Percentiles rank a stretch among this genome's conserved stretches.
Conservation (phyloP, 2,113 vertebrate genomes). For the Chaetorhynchus papuensis region DNA sequence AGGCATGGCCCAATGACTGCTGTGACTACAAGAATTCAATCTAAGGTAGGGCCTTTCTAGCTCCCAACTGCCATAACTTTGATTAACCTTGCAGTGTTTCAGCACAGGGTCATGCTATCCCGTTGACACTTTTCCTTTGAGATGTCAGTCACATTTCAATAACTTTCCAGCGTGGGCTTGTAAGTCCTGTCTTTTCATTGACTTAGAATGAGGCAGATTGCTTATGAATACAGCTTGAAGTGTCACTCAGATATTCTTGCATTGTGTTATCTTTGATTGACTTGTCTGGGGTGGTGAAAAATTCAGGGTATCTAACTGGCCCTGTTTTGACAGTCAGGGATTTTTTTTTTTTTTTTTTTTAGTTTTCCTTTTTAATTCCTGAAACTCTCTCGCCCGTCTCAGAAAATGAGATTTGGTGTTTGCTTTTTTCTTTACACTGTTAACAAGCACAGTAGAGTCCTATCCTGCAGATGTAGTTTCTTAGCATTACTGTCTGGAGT, state of each 20-base stretch:
- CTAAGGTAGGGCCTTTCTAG: conserved; percentile 40
- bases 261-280: conserved; percentile 74
- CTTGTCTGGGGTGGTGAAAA: conserved; percentile 51
- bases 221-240: conserved; percentile 73
- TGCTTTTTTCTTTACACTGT: background rate
- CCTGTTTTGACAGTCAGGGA: conserved; percentile 20
- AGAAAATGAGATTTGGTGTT: background rate
- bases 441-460: background rate
- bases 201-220: conserved; percentile 76
- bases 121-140: conserved; percentile 71
- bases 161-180: conserved; percentile 72
- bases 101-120: conserved; percentile 65
- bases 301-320: conserved; percentile 40
- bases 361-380: conserved; percentile 2
- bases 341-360: background rate
- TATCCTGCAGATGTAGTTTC: background rate
- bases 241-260: conserved; percentile 74
- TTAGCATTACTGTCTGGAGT: conserved; percentile 8
- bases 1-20: conserved; percentile 16
- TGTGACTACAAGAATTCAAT: conserved; percentile 47
- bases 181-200: conserved; percentile 76
- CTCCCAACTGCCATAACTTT: conserved; percentile 67
- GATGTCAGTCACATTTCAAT: conserved; percentile 83
- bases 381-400: background rate
- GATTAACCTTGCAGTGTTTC: conserved; percentile 77